Conservation (phyloP, 2,797 vertebrate genomes). For the Sciurus vulgaris region DNA sequence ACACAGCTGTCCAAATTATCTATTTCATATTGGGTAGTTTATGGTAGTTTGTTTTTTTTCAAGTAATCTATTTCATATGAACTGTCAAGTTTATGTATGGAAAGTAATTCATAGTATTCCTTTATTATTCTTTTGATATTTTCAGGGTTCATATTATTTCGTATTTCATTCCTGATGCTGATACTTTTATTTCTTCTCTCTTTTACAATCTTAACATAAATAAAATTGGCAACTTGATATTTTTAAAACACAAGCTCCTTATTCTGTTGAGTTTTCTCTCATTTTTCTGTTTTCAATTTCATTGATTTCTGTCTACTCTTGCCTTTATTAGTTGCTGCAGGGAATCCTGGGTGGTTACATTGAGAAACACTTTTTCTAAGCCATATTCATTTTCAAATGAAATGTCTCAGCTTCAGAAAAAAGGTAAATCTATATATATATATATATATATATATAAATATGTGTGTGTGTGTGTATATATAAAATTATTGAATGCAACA, state of each 20-base stretch:
- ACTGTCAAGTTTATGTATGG: neutral
- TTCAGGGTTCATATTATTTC: neutral
- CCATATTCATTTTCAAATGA: too few species aligned
- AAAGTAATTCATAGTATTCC: neutral
- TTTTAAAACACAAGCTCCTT: conserved; percentile 1
- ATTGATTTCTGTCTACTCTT: neutral
- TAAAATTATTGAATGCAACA: too few species aligned
- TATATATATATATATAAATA: too few species aligned
- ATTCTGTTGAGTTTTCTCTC: conserved; percentile 14
- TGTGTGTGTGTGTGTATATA: too few species aligned
- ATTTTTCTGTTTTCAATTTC: conserved; percentile 17
- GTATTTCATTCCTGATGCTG: neutral
- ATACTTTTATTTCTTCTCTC: neutral
- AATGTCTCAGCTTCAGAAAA: too few species aligned
- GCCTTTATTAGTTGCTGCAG: neutral
- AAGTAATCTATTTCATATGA: neutral
- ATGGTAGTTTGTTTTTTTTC: neutral
- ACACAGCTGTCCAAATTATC: neutral
- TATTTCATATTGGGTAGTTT: conserved; percentile 18
- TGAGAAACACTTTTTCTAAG: too few species aligned
- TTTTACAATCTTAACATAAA: neutral
- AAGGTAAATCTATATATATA: too few species aligned
- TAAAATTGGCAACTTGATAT: neutral
- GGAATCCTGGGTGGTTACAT: too few species aligned
- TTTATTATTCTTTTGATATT: conserved; percentile 14